Base-by-base conservation (phyloP, 2,797 vertebrate genomes). In the Rhinoraja longicauda region DNA sequence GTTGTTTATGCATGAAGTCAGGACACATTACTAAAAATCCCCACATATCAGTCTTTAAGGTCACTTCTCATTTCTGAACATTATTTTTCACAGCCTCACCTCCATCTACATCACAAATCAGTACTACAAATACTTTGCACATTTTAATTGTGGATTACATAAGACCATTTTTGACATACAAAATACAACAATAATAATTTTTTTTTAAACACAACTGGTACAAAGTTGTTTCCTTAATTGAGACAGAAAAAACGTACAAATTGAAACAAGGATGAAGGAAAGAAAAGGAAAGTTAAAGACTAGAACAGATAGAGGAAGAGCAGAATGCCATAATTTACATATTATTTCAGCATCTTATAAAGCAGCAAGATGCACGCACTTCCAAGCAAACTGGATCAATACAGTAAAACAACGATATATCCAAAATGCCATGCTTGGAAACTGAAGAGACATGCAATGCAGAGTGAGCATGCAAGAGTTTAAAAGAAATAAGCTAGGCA, bases 101-200 rank as follows among this genome's bases (percentile, higher is more conserved):
- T 39, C 67, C 67, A 73, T 70, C 90, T 92, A 75, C 39, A 92
- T 92, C 12, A 92, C 70, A 92, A 73, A 39, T 75, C 64, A 53
- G 70, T 67, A 75, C 90, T 45, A 92, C 39, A 36, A 92, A 26
- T 75, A 92, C 70, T 73, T 70, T 92, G 36, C 90, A 92, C 70
- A 92, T 88, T 88, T 92, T 92, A 92, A 92, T 75, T 75, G 90
- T 75, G 45, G 70, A 75, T 72, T 92, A 92, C 90, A 73, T 75
- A 53, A 53, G 84, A 93, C 92, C 72, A 93, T 93, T 84, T 76
- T 81, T 86, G 82, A 77, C 75, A 93, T 82, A 93, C 93, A 93
- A 93, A 93, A 77, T 81, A 86, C 76, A 93, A 93, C 77, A 86
- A 67, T 59, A 88, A 88, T 88, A 26, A 21, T 88, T 88, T 88